Base-by-base conservation (phyloP, 2,113 vertebrate species). In the Macheiramphus alcinus region DNA sequence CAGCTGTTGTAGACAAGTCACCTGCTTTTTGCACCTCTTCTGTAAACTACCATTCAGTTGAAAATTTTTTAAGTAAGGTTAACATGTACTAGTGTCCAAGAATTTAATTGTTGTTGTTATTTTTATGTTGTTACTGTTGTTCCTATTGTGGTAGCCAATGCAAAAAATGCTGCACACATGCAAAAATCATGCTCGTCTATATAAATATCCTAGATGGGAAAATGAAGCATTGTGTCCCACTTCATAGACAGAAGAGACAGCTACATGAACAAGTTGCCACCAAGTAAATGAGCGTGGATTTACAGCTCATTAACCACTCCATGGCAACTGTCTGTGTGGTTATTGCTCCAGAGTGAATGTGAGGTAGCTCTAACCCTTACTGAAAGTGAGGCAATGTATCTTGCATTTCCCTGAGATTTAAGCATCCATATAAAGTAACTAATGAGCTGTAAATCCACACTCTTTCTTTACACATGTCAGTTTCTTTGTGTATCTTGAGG, bases 291-390 rank as follows among this genome's bases (percentile, higher is more conserved):
- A 94, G 84, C 18, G 0, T 91, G 73, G 78, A 94, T 96, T 97
- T 97, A 95, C 93, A 96, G 93, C 56, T 95, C 94, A 93, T 96
- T 97, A 93, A 87, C 89, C 79, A 72, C 93, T 96, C 95, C 96
- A 96, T 96, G 90, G 94, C 80, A 96, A 97, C 95, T 95, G 61
- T 40, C 84, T 59, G 38, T 27, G 61, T 72, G 61, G 65, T 93
- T 94, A 79, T 53, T 59, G 56, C 87, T 96, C 61, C 78, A 29
- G 73, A 82, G 84, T 72, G 93, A 93, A 95, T 85, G 93, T 2
- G 61, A 95, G 61, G 61, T 36, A 85, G 73, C 47, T 95, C 78
- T 96, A 94, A 94, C 91, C 95, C 89, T 81, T 79, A 12, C 56
- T 43, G 36, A 48, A 91, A 96, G 58, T 22, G n/a, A 76, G 22